phyloP scores from a whole-genome alignment of 1,140 invertebrate genomes.

The Dinoponera quadriceps region DNA sequence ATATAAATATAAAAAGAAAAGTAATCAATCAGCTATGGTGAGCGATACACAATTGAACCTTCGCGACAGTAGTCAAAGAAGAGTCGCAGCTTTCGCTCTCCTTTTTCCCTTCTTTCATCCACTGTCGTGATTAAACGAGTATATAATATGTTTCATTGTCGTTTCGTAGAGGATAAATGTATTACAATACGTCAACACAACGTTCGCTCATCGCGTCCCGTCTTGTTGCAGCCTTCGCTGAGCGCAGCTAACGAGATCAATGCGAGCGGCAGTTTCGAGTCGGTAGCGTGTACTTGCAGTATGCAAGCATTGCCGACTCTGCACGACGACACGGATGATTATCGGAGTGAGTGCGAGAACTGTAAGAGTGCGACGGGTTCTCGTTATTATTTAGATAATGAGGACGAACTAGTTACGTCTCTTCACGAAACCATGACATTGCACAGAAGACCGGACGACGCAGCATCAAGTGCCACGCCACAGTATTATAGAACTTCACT shows the following conservation, averaged over 20 bases:
- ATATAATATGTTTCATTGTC: too few relatives aligned
- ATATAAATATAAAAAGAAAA: too few relatives aligned
- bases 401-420: conserved; percentile 86
- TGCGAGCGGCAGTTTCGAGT: conserved; percentile 84
- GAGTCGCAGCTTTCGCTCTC: too few relatives aligned
- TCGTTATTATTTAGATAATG: conserved; percentile 88
- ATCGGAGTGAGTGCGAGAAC: conserved; percentile 93
- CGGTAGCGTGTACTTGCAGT: conserved; percentile 83
- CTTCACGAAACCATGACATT: conserved; percentile 90
- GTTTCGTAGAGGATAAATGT: too few relatives aligned
- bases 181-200: too few relatives aligned
- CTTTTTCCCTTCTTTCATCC: too few relatives aligned
- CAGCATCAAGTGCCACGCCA: conserved; percentile 80
- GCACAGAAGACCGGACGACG: conserved; percentile 87
- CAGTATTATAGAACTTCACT: conserved; percentile 89
- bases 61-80: too few relatives aligned
- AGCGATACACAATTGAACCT: too few relatives aligned
- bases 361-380: conserved; percentile 91
- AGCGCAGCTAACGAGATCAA: conserved; percentile 81
- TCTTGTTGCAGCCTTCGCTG: conserved; percentile 78
- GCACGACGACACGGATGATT: conserved; percentile 89
- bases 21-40: too few relatives aligned
- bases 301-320: conserved; percentile 83
- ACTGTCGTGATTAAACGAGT: too few relatives aligned
- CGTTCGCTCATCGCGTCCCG: too few relatives aligned